Conservation (phyloP, 2,113 vertebrate genomes). For the Notothenia rossii region DNA sequence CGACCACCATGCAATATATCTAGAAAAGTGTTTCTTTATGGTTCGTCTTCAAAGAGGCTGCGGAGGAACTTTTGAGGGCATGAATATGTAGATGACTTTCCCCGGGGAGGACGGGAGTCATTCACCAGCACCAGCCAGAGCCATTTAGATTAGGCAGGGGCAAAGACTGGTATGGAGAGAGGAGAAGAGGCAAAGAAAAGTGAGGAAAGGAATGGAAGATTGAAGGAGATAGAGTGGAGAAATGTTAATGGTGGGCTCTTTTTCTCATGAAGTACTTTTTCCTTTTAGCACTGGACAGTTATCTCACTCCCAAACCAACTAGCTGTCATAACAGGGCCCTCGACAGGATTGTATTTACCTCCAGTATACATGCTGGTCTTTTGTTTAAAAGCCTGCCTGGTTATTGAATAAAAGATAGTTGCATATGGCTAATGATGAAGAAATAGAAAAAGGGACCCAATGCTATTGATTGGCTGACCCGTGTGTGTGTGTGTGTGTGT, state of each 20-base stretch:
- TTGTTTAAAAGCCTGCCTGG: background rate
- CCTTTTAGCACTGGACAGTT: constrained; percentile 41
- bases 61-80: constrained; percentile 65
- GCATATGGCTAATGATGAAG: constrained; percentile 43
- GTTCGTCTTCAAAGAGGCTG: constrained; percentile 65
- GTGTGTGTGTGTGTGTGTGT: constrained; percentile 17
- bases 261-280: constrained; percentile 60
- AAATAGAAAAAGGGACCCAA: constrained; percentile 53
- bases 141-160: constrained; percentile 71
- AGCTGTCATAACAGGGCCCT: constrained; percentile 27
- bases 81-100: constrained; percentile 80
- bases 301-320: constrained; percentile 5
- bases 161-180: constrained; percentile 44
- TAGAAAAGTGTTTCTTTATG: constrained; percentile 65
- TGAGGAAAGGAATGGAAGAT: constrained; percentile 32
- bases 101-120: constrained; percentile 60
- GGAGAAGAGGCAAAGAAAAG: constrained; percentile 34
- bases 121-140: constrained; percentile 55
- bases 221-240: constrained; percentile 34
- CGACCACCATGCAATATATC: constrained; percentile 63
- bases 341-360: constrained; percentile 29
- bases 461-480: constrained; percentile 34
- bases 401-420: constrained; percentile 55
- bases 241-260: constrained; percentile 51
- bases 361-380: constrained; percentile 17